Base-by-base conservation (phyloP, 2,797 vertebrate species). In the Alcedo quadribrachys region DNA sequence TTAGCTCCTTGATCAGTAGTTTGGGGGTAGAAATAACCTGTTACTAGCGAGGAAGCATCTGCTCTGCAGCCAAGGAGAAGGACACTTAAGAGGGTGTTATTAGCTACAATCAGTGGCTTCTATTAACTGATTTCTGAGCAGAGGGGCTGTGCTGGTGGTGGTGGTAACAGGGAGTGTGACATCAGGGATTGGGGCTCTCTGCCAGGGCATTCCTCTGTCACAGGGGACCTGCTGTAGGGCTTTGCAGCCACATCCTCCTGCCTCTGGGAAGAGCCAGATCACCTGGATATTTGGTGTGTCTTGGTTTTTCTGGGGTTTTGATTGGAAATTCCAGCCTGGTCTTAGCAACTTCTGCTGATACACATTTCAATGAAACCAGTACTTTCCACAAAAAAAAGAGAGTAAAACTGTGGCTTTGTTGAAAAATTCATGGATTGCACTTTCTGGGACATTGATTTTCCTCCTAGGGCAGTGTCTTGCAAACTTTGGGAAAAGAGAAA, bases 301-400 rank as follows among this genome's bases (percentile, higher is more conserved):
- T 88, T 55, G 54, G 4, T 81, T 15, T 88, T 78, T 83, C 66
- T 88, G 70, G 65, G 86, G 74, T 33, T 93, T 90, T 54, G 9
- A 32, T 21, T 4, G 87, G 54, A 93, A 95, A 83, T 86, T 91
- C 66, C 74, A 84, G 5, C 25, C 7, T 66, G 15, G 15, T 62
- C 16, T 53, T 57, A 79, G 50, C 33, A 85, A 21, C 7, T 79
- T 65, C 28, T 81, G 50, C 45, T 71, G 50, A 27, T 45, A 57
- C 13, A 18, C 1, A 2, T 54, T 75, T 58, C 18, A 25, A 30
- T 62, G 70, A 84, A 79, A 84, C 62, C 43, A 60, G 54, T 90
- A 40, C 74, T 94, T 95, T 37, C 70, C 86, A 88, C 62, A 40
- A 65, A 88, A 63, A 63, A 63, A 28, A 32, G 11, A 21, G 43